phyloP scores from a whole-genome alignment of 64 coral and sea anemone genomes.

The Anthopleura sola region DNA sequence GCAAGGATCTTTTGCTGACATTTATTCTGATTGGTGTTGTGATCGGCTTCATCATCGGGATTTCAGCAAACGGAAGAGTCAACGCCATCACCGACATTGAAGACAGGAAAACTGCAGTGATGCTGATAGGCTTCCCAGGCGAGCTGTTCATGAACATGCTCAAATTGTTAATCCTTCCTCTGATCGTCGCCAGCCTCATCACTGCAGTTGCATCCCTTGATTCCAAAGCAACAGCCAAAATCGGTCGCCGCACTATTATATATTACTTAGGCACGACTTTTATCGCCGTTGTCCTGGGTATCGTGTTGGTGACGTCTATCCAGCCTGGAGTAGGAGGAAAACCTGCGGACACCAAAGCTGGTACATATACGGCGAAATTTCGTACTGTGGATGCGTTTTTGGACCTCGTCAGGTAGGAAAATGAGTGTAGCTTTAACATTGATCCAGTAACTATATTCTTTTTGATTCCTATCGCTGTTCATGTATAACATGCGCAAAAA shows the following conservation, averaged over 20 bases:
- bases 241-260: constrained; percentile 35
- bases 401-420: constrained; percentile 36
- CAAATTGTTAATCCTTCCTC: constrained; percentile 67
- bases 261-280: constrained; percentile 45
- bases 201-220: constrained; percentile 41
- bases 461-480: not conserved
- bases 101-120: constrained; percentile 46
- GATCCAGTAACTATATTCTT: no score
- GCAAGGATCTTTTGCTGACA: constrained; percentile 53
- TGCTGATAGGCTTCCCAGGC: constrained; percentile 84
- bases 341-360: not conserved
- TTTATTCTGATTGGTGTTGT: constrained; percentile 55
- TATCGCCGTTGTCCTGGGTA: constrained; percentile 38
- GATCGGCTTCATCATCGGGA: constrained; percentile 66
- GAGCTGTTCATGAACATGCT: constrained; percentile 89
- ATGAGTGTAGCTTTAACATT: no score
- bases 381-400: constrained; percentile 44
- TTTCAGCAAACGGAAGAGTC: constrained; percentile 31
- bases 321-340: constrained; percentile 35
- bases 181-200: constrained; percentile 69
- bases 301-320: constrained; percentile 37
- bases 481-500: not conserved
- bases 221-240: constrained; percentile 28
- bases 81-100: constrained; percentile 59
- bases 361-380: not conserved